Percentiles rank a stretch among this genome's conserved stretches.
phyloP scores from a whole-genome alignment of 2,888 invertebrate species.

The Himalopsyche japonica region DNA sequence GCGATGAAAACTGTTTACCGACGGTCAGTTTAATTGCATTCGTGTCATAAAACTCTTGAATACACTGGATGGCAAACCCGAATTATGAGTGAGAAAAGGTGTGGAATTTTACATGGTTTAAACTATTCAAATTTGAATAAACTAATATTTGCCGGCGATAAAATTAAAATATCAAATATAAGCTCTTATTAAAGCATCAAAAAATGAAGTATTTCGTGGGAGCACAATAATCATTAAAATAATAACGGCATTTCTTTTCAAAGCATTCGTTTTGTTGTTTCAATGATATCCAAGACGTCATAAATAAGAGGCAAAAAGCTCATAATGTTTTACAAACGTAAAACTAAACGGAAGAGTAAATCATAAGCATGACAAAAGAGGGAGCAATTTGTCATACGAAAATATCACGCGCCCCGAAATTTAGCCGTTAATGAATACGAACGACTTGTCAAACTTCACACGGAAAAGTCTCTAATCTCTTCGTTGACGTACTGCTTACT shows the following conservation, averaged over 20 bases:
- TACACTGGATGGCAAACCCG: too few relatives aligned
- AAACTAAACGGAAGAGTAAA: slow-evolving; percentile 40
- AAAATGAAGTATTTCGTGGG: too few relatives aligned
- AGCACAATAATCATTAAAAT: neutral
- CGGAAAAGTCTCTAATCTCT: slow-evolving; percentile 32
- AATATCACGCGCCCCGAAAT: slow-evolving; percentile 22
- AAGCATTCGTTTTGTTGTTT: neutral
- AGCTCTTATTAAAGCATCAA: too few relatives aligned
- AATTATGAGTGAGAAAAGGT: too few relatives aligned
- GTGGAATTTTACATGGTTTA: too few relatives aligned
- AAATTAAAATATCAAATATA: too few relatives aligned
- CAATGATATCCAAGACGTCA: neutral
- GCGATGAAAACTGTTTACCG: too few relatives aligned
- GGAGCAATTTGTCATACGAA: slow-evolving; percentile 37
- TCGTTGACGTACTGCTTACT: slow-evolving; percentile 21
- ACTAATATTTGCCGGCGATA: too few relatives aligned
- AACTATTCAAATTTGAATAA: too few relatives aligned
- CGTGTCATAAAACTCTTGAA: too few relatives aligned
- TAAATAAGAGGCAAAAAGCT: slow-evolving; percentile 21
- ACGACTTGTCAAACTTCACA: slow-evolving; percentile 35
- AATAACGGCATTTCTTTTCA: neutral
- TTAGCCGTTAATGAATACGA: slow-evolving; percentile 35
- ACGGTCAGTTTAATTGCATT: too few relatives aligned
- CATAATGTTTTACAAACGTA: slow-evolving; percentile 36
- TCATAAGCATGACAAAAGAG: slow-evolving; percentile 38